Evolutionary conservation across 2,113 vertebrate species (phyloP).

Genomic region (Brachypteracias leptosomus): DNA sequence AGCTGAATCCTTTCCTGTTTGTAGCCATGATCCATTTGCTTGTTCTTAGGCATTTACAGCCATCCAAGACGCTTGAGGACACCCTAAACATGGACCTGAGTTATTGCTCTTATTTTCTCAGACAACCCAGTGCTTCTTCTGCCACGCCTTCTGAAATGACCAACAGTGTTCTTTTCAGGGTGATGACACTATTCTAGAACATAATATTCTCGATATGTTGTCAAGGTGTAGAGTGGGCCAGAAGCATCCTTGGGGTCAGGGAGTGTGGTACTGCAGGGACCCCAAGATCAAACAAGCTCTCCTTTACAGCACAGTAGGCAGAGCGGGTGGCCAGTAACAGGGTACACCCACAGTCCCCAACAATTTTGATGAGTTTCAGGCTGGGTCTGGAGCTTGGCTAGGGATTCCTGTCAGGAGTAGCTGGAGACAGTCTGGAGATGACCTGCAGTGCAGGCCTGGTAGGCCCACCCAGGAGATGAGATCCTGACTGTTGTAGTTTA

Average conservation of each 20-base stretch:
- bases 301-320: neutral
- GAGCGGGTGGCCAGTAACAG: neutral
- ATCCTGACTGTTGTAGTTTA: too few species aligned
- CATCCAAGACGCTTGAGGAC: neutral
- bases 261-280: fast-evolving
- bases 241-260: neutral
- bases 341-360: neutral
- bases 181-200: neutral
- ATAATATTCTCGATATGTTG: neutral
- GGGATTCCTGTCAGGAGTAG: neutral
- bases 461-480: neutral
- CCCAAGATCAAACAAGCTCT: neutral
- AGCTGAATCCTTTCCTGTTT: neutral
- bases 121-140: neutral
- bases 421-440: neutral
- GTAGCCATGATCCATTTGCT: neutral
- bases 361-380: neutral
- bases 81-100: neutral
- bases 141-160: neutral
- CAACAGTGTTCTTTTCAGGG: neutral
- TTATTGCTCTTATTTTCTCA: neutral
- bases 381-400: neutral
- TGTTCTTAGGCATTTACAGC: neutral
- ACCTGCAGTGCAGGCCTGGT: neutral
- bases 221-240: neutral